Percentiles rank a stretch among this genome's conserved stretches.
phyloP scores from a whole-genome alignment of 1,140 invertebrate species.

The Hydropsyche tenuis region DNA sequence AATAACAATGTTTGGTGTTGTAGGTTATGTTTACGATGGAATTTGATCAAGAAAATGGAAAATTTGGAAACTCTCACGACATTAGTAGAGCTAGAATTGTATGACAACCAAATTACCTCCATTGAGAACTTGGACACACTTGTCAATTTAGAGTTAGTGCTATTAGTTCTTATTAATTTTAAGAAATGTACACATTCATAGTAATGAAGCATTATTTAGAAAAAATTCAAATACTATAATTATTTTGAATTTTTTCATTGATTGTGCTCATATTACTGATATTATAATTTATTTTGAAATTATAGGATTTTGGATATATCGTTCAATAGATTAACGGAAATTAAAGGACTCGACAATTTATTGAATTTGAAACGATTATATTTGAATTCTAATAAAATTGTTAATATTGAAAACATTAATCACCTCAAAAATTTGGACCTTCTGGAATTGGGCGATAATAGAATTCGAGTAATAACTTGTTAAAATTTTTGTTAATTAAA shows the following conservation, averaged over 20 bases:
- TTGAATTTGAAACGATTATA: conserved; percentile 86
- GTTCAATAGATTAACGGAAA: conserved; percentile 94
- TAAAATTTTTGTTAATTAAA: no score
- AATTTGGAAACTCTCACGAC: conserved; percentile 78
- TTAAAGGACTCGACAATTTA: conserved; percentile 84
- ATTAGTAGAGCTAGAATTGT: conserved; percentile 88
- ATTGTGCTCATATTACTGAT: no score
- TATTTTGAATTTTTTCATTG: not conserved
- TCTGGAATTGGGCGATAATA: conserved; percentile 95
- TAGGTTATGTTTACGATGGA: conserved; percentile 87
- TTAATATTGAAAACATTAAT: conserved; percentile 89
- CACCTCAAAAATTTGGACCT: conserved; percentile 81
- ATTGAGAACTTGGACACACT: conserved; percentile 90
- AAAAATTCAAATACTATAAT: no score
- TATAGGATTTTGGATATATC: conserved; percentile 90
- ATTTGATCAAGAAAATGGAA: conserved; percentile 94
- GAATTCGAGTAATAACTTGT: conserved; percentile 72
- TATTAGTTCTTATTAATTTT: conserved; percentile 9
- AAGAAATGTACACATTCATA: no score
- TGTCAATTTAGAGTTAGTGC: conserved; percentile 89
- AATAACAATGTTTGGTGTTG: conserved; percentile 38
- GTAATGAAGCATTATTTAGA: no score
- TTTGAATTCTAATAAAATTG: conserved; percentile 92
- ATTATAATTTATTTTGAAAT: no score
- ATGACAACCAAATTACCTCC: conserved; percentile 93